Base-by-base conservation (phyloP, 2,888 invertebrate species). In the Rhamphomyia laevipes region DNA sequence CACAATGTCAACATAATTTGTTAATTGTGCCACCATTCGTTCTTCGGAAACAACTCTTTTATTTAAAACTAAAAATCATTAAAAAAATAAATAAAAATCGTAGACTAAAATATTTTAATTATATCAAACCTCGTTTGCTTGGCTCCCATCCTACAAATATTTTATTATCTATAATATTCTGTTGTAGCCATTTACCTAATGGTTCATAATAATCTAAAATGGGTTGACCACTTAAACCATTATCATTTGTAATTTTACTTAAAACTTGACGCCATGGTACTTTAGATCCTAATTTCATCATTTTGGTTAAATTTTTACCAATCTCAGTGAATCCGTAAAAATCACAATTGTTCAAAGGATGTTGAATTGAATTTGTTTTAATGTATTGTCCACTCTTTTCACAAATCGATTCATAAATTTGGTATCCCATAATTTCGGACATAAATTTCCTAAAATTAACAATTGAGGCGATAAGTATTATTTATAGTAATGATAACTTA, bases 181-280 rank as follows among this genome's bases (percentile, higher is more conserved):
- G 63, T 51, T 65, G 64, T 1, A 82, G 63, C 77, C 78, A 82
- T 23, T 74, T 72, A 47, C 73, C 66, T 12, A 82, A 59, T 0
- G 81, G 79, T 49, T 72, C 71, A 59, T 81, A 82, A 61, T 79
- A 82, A 56, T 81, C 78, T 43, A 81, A 57, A 21, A 53, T 47
- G 3, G 56, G 58, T 13, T 78, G 73, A 3, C 84, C 84, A 56
- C 82, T 80, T 77, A 91, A 81, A 46, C 75, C 74, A 54, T 82
- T 64, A 1, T 85, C 86, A 0, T 87, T 86, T n/a, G 91, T 68
- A 3, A 76, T 75, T 63, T 85, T 40, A 10, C 78, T 77, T 67
- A 88, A 74, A 1, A 81, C 81, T 54, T 83, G 80, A 46, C 73
- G 74, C 80, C 80, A 80, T 16, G 76, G 75, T 58, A 68, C 71